phyloP scores from a whole-genome alignment of 2,113 vertebrate species.

The Artemisiospiza belli region DNA sequence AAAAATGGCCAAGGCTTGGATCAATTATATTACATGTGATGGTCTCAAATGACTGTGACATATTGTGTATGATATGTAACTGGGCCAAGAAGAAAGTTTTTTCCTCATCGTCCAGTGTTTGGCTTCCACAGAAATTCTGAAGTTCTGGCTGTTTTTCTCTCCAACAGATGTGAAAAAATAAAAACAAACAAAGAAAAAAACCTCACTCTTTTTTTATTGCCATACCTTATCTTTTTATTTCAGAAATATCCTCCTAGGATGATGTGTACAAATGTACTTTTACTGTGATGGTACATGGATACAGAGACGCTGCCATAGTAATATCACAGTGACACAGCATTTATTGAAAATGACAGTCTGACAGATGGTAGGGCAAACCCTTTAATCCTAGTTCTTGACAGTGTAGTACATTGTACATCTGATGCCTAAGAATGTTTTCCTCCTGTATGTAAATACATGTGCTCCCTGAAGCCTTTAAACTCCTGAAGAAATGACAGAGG shows the following conservation, averaged over 20 bases:
- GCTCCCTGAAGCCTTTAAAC: background rate
- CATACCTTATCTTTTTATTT: background rate
- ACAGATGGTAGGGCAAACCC: conserved; percentile 31
- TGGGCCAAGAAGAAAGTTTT: background rate
- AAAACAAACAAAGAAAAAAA: background rate
- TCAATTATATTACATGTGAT: background rate
- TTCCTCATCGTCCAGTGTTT: background rate
- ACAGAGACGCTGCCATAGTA: background rate
- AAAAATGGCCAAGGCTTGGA: background rate
- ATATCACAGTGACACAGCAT: background rate
- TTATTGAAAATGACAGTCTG: conserved; percentile 53
- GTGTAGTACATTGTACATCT: background rate
- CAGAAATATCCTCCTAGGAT: background rate
- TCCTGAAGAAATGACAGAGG: background rate
- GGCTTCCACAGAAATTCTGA: background rate
- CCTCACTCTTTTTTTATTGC: background rate
- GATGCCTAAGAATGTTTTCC: background rate
- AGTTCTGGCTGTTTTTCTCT: background rate
- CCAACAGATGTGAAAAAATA: background rate
- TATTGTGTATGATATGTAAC: background rate
- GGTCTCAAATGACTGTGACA: background rate
- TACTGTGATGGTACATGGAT: background rate
- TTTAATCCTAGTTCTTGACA: conserved; percentile 13
- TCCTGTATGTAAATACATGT: background rate
- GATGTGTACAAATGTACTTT: background rate